A percentile compares a stretch with the other conserved stretches of the same genome.
Evolutionary conservation across 30 jellyfish, hydroid and myxozoan species (phyloP).

Genomic region (Aurelia sp.): DNA sequence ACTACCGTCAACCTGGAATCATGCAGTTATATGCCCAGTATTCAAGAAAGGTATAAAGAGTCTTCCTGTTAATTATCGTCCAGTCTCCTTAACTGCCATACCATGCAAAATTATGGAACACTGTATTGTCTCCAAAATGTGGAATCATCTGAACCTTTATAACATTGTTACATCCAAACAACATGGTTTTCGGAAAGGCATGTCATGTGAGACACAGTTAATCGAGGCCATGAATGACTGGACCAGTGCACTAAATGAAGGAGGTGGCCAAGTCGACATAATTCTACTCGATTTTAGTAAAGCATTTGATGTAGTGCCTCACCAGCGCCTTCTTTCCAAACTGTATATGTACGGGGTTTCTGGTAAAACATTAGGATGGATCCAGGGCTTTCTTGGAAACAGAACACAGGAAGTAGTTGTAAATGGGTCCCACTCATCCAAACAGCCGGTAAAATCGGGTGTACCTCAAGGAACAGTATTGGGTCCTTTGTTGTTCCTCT

Average conservation of each 20-base stretch:
- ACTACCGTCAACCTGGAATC: conserved; percentile 4
- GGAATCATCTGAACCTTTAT: neutral
- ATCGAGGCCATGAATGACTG: too few species aligned
- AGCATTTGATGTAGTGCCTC: conserved; percentile 5
- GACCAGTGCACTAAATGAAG: too few species aligned
- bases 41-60: conserved; percentile 5
- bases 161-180: too few species aligned
- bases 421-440: conserved; percentile 39
- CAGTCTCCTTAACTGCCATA: neutral
- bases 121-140: conserved; percentile 6
- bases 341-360: neutral
- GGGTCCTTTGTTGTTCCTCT: conserved; percentile 1
- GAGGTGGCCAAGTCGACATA: too few species aligned
- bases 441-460: conserved; percentile 33
- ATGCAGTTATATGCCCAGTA: conserved; percentile 2
- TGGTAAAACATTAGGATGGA: conserved; percentile 1
- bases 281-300: too few species aligned
- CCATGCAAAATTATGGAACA: conserved; percentile 4
- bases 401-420: conserved; percentile 31
- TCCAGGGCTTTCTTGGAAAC: neutral
- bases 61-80: neutral
- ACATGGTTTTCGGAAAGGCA: too few species aligned
- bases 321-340: conserved; percentile 10
- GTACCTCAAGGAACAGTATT: conserved; percentile 34
- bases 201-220: too few species aligned